phyloP scores from a whole-genome alignment of 2,797 vertebrate species.

The Limnodromus scolopaceus region DNA sequence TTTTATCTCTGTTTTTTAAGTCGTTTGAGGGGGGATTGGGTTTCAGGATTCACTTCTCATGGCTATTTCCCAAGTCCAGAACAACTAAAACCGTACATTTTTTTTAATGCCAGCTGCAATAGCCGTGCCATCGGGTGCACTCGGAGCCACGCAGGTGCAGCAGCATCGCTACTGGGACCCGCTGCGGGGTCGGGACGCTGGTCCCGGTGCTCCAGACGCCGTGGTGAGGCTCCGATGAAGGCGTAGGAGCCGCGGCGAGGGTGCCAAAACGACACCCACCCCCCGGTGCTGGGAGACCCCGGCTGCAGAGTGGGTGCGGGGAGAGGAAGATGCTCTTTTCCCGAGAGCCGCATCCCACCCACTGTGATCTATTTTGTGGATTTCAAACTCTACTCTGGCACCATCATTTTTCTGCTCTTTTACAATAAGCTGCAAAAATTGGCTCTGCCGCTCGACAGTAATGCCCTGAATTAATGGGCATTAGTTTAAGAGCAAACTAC shows the following conservation, averaged over 20 bases:
- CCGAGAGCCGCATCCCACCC: not conserved
- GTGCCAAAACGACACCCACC: not conserved
- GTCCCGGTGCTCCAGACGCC: fast-evolving
- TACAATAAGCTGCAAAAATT: slow-evolving; percentile 18
- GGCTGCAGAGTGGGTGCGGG: not conserved
- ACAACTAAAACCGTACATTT: fast-evolving
- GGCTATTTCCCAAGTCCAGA: not conserved
- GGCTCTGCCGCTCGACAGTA: slow-evolving; percentile 16
- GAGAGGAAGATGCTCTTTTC: slow-evolving; percentile 43
- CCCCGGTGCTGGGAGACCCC: not conserved
- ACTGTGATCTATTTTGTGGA: slow-evolving; percentile 42
- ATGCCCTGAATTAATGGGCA: slow-evolving; percentile 55
- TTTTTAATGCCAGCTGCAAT: not conserved
- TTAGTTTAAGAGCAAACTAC: slow-evolving; percentile 51
- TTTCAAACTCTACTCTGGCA: slow-evolving; percentile 6
- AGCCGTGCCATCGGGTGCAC: fast-evolving
- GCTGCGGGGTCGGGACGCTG: fast-evolving
- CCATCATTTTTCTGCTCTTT: slow-evolving; percentile 21
- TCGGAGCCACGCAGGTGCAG: not conserved
- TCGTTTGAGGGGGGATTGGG: not conserved
- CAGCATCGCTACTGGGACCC: fast-evolving
- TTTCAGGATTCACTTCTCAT: not conserved
- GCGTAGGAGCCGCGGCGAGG: fast-evolving
- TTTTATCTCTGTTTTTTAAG: not conserved
- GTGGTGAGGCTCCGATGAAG: not conserved